Evolutionary conservation across 2,888 invertebrate genomes (phyloP).

Genomic region (Notodonta ziczac): DNA sequence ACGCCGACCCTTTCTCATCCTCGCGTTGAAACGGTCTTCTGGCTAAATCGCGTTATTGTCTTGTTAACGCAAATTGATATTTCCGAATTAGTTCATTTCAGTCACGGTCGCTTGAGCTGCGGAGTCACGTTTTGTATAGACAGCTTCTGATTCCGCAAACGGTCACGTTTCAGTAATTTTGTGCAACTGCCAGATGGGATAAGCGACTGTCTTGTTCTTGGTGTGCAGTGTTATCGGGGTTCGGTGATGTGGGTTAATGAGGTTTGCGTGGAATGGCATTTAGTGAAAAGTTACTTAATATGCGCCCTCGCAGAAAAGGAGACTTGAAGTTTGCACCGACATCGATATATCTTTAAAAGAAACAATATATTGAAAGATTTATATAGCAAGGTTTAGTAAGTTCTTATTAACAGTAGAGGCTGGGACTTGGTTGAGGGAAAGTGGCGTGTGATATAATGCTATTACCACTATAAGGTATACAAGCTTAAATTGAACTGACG

Average conservation of each 20-base stretch:
- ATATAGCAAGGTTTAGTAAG: too few relatives aligned
- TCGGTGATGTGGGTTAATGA: not conserved
- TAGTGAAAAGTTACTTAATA: not conserved
- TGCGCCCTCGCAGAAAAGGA: too few relatives aligned
- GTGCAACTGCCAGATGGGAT: not conserved
- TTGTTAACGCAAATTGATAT: slow-evolving; percentile 38
- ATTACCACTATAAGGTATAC: too few relatives aligned
- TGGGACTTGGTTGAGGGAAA: too few relatives aligned
- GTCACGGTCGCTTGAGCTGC: not conserved
- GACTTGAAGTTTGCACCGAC: too few relatives aligned
- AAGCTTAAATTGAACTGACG: too few relatives aligned
- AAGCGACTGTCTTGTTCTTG: slow-evolving; percentile 1
- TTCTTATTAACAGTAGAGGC: too few relatives aligned
- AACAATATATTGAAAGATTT: too few relatives aligned
- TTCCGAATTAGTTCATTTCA: slow-evolving; percentile 11
- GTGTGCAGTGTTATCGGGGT: not conserved
- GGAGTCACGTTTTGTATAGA: slow-evolving; percentile 5
- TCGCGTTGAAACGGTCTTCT: slow-evolving; percentile 16
- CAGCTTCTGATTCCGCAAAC: slow-evolving; percentile 1
- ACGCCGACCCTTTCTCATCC: not conserved
- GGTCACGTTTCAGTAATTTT: slow-evolving; percentile 5
- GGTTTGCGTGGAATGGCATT: not conserved
- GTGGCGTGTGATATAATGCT: too few relatives aligned
- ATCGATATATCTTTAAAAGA: too few relatives aligned
- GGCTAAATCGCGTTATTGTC: slow-evolving; percentile 27